Evolutionary conservation across 2,888 invertebrate genomes (phyloP).

Genomic region (Gonocerus acuteangulatus): DNA sequence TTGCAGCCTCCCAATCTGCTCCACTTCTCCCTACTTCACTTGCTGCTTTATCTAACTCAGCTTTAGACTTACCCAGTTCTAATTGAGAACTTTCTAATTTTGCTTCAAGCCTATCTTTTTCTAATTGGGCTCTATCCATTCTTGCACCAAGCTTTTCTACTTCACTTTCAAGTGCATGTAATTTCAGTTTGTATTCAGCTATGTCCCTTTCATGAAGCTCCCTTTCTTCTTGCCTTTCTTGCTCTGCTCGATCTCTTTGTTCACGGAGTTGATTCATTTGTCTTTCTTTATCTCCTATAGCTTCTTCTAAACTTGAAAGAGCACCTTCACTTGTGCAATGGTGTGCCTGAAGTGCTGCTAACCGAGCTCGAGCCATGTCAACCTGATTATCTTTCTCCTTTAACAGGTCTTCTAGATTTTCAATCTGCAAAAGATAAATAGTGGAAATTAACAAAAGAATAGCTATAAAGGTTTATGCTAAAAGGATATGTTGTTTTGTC

Average conservation of each 20-base stretch:
- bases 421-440: conserved; percentile 70
- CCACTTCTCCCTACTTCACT: conserved; percentile 82
- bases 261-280: conserved; percentile 91
- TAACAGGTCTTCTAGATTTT: conserved; percentile 91
- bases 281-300: conserved; percentile 92
- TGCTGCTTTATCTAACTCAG: conserved; percentile 84
- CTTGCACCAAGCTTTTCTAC: conserved; percentile 81
- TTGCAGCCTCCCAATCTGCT: conserved; percentile 80
- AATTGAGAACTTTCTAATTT: conserved; percentile 88
- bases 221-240: conserved; percentile 91
- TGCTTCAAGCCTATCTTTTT: conserved; percentile 83
- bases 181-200: conserved; percentile 90
- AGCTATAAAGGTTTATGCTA: too few species aligned
- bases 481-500: too few species aligned
- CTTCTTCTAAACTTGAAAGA: conserved; percentile 85
- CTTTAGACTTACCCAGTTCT: conserved; percentile 88
- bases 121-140: conserved; percentile 79
- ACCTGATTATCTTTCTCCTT: conserved; percentile 98
- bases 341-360: conserved; percentile 89
- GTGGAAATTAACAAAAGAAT: too few species aligned
- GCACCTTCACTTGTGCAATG: conserved; percentile 91
- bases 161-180: conserved; percentile 83
- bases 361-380: conserved; percentile 82
- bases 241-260: conserved; percentile 89
- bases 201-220: conserved; percentile 75